These are phyloP conservation scores for Phalloptychus januarius DNA, from an alignment of 2,797 vertebrate species.

Conservation along the genomic window DNA sequence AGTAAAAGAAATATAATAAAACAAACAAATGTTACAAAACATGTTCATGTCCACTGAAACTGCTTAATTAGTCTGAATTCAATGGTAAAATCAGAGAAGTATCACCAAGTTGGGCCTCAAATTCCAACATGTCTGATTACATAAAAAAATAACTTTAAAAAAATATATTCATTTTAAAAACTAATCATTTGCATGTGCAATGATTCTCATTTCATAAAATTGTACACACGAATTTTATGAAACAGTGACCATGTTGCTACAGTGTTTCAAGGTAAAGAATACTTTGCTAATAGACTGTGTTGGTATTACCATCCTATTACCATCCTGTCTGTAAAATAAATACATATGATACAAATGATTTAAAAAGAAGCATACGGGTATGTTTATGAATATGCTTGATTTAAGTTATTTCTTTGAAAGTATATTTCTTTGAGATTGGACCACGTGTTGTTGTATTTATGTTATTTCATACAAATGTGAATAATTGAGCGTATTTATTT, in stretches of 20 bases:
- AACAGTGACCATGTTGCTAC: not conserved
- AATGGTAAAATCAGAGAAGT: not conserved
- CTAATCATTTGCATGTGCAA: not conserved
- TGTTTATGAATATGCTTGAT: too few relatives aligned
- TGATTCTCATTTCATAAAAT: not conserved
- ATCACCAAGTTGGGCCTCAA: not conserved
- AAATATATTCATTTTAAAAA: not conserved
- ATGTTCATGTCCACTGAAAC: not conserved
- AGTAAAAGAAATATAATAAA: not conserved
- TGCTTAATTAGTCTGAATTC: not conserved
- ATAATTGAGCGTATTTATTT: not conserved
- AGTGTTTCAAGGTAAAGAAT: not conserved
- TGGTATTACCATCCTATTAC: not conserved
- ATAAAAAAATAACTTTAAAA: not conserved
- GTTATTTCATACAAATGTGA: not conserved
- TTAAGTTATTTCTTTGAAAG: not conserved
- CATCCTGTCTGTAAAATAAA: too few relatives aligned
- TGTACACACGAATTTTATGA: not conserved
- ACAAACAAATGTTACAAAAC: not conserved
- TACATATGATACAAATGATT: too few relatives aligned
- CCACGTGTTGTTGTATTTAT: not conserved
- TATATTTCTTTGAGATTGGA: not conserved
- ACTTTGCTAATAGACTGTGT: not conserved
- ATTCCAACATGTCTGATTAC: not conserved
- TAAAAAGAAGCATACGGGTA: too few relatives aligned